Conservation (phyloP, 2,888 invertebrate species). For the Aelia acuminata region DNA sequence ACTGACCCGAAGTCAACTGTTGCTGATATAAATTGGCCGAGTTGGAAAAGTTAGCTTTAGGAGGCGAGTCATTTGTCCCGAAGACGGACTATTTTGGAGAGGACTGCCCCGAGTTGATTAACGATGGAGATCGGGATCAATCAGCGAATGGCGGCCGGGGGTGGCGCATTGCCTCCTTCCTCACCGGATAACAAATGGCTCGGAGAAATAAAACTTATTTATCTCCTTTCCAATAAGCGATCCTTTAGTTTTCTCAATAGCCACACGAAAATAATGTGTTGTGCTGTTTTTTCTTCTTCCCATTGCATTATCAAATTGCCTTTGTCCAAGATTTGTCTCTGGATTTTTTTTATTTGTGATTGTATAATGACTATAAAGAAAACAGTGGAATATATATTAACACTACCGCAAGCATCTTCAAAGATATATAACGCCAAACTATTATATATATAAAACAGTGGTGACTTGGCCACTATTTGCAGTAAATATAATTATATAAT, state of each 20-base stretch:
- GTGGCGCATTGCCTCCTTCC: not conserved
- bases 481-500: too few relatives aligned
- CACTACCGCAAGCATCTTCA: too few relatives aligned
- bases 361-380: too few relatives aligned
- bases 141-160: not conserved
- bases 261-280: too few relatives aligned
- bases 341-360: too few relatives aligned
- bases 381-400: too few relatives aligned
- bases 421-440: too few relatives aligned
- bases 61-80: conserved; percentile 9
- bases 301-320: not conserved
- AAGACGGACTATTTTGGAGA: not conserved
- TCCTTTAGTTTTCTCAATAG: not conserved
- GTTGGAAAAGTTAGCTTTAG: conserved; percentile 27
- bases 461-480: too few relatives aligned
- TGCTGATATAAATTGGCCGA: conserved; percentile 15
- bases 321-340: too few relatives aligned
- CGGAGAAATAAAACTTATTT: not conserved
- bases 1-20: not conserved
- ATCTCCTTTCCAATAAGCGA: not conserved
- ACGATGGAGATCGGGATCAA: conserved; percentile 33
- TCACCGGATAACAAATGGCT: not conserved
- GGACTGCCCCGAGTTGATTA: not conserved
- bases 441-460: too few relatives aligned
- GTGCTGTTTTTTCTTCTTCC: too few relatives aligned